Percentiles rank a stretch among this genome's conserved stretches.
phyloP scores from a whole-genome alignment of 2,888 invertebrate species.

The Sesia bembeciformis region DNA sequence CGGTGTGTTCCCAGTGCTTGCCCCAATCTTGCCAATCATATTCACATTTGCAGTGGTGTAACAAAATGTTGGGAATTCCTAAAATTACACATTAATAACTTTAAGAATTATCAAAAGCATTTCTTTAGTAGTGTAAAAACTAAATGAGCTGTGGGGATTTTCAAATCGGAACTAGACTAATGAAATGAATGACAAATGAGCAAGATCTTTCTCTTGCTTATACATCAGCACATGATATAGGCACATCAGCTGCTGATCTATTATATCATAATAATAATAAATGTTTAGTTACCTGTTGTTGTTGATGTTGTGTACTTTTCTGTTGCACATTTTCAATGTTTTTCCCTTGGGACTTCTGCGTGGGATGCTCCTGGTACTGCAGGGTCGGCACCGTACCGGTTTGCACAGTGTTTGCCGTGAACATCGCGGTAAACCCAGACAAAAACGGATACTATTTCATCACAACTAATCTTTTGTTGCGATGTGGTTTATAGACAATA shows the following conservation, averaged over 20 bases:
- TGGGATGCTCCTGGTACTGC: constrained; percentile 80
- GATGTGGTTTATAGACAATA: constrained; percentile 17
- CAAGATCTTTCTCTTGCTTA: too few species aligned
- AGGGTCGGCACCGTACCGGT: constrained; percentile 76
- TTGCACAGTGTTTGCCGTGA: constrained; percentile 76
- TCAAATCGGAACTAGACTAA: too few species aligned
- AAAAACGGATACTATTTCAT: constrained; percentile 19
- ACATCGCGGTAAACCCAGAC: constrained; percentile 48
- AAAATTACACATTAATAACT: constrained; percentile 10
- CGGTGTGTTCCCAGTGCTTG: constrained; percentile 46
- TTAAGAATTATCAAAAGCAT: too few species aligned
- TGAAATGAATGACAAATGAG: too few species aligned
- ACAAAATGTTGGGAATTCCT: constrained; percentile 82
- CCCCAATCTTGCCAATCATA: constrained; percentile 78
- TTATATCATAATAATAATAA: background rate
- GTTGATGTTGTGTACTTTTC: constrained; percentile 71
- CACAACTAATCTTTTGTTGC: constrained; percentile 46
- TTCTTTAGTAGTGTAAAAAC: too few species aligned
- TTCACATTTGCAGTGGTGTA: constrained; percentile 79
- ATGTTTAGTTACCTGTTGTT: constrained; percentile 26
- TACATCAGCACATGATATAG: too few species aligned
- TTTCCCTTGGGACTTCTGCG: constrained; percentile 75
- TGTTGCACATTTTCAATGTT: constrained; percentile 77
- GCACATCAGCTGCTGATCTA: background rate
- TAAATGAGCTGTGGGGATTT: too few species aligned